These are phyloP conservation scores for Eubucco bourcierii DNA, from an alignment of 2,113 vertebrate genomes.

Conservation along the genomic window DNA sequence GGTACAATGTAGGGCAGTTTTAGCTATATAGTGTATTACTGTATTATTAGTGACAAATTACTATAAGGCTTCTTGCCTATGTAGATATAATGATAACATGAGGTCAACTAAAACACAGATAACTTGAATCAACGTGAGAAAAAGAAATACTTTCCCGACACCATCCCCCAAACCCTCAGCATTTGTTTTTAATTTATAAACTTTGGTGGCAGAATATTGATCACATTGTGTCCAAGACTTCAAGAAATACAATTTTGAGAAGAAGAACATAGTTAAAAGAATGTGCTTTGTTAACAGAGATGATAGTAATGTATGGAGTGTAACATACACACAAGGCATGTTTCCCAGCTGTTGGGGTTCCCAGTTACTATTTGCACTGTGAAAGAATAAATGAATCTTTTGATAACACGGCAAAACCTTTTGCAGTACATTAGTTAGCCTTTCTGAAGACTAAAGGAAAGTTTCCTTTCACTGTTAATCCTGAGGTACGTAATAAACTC, in stretches of 20 bases:
- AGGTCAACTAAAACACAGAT: background rate
- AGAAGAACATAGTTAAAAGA: conserved; percentile 27
- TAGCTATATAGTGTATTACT: background rate
- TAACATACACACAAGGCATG: background rate
- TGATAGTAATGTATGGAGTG: background rate
- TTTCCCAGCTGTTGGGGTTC: conserved; percentile 41
- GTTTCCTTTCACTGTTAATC: background rate
- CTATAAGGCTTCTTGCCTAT: background rate
- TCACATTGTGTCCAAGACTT: background rate
- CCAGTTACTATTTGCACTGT: background rate
- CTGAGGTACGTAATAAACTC: background rate
- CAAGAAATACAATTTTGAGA: conserved; percentile 21
- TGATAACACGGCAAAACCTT: background rate
- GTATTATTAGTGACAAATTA: background rate
- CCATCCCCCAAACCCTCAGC: background rate
- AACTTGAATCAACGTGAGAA: background rate
- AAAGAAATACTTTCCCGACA: background rate
- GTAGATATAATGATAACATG: background rate
- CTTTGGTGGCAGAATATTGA: background rate
- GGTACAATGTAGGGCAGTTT: background rate
- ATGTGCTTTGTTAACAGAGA: conserved; percentile 14
- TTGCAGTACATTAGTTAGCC: background rate
- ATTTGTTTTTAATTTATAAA: conserved; percentile 20
- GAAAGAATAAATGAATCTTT: conserved; percentile 24
- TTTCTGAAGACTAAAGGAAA: background rate